Evolutionary conservation across 2,888 invertebrate species (phyloP), one percentile per base, ranked within the genome.

Genomic region (Amiota minor): DNA sequence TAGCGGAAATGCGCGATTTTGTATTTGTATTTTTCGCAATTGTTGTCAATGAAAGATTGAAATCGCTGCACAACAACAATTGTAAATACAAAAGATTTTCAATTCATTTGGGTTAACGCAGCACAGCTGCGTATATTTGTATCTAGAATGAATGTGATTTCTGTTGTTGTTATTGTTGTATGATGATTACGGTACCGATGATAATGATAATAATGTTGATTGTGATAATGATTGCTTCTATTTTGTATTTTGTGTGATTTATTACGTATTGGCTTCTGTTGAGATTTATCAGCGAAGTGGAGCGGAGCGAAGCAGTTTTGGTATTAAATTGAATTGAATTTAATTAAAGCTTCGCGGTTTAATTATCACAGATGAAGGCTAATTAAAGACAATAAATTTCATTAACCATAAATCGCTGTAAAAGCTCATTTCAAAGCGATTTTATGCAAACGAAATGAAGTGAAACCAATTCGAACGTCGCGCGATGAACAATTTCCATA

Each of bases 1-100:
- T 64, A 79, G 74, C 80, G 80, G 79, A 79, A 80, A 78, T 77
- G 84, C 75, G 77, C 73, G 79, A 82, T 82, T 79, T 82, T 77
- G 80, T 78, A 82, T 80, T 80, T 82, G 80, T 77, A 50, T 10
- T 23, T 56, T 59, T 56, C 8, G 18, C 16, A 59, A 70, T 56
- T 70, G 35, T 35, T 35, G 50, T 59, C 56, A 45, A 47, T 70
- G 47, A 56, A 35, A 35, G 46, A 70, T 70, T 56, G 53, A 56
- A 70, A 20, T 59, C 47, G 59, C 16, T 10, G 49, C 47, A 67
- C 47, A 11, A 49, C 49, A 35, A 35, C 35, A 35, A 35, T 35
- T 35, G 35, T 35, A 35, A 35, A 20, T 20, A 59, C 53, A 53
- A 47, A 23, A 77, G 77, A 78, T 78, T 77, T 77, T 79, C 81